Percentiles rank a stretch among this genome's conserved stretches.
Conservation (phyloP, 2,888 invertebrate species). For the Drosophila algonquin region DNA sequence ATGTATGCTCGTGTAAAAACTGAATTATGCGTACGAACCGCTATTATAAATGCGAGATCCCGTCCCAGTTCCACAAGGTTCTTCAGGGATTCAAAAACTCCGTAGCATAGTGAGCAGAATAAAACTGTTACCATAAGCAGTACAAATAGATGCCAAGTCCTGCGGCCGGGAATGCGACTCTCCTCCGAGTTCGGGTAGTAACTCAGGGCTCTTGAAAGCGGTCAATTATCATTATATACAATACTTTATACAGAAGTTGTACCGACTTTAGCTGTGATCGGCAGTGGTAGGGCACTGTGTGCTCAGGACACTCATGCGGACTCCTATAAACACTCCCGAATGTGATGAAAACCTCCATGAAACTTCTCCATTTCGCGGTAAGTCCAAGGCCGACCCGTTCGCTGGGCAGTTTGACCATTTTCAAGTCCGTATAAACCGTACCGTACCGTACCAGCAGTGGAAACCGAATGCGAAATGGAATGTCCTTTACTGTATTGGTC, state of each 20-base stretch:
- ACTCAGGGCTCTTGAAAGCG: slow-evolving; percentile 26
- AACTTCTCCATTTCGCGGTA: not conserved
- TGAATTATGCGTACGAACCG: not conserved
- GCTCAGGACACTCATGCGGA: not conserved
- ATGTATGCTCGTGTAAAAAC: too few relatives aligned
- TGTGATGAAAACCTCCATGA: not conserved
- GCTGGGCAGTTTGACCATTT: not conserved
- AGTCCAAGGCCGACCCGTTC: not conserved
- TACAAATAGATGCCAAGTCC: slow-evolving; percentile 22
- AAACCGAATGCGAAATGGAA: not conserved
- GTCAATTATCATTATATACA: not conserved
- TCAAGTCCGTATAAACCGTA: not conserved
- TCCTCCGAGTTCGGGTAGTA: slow-evolving; percentile 34
- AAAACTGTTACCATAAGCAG: not conserved
- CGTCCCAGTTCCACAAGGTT: slow-evolving; percentile 39
- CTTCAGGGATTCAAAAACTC: slow-evolving; percentile 16
- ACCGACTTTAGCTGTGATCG: not conserved
- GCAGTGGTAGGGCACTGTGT: not conserved
- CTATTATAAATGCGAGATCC: slow-evolving; percentile 22
- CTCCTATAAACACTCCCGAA: not conserved
- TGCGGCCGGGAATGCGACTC: not conserved
- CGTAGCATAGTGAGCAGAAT: not conserved
- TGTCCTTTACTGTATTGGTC: too few relatives aligned
- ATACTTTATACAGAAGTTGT: not conserved
- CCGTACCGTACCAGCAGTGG: not conserved